Base-by-base conservation (phyloP, 2,797 vertebrate genomes). In the Lerista edwardsae region DNA sequence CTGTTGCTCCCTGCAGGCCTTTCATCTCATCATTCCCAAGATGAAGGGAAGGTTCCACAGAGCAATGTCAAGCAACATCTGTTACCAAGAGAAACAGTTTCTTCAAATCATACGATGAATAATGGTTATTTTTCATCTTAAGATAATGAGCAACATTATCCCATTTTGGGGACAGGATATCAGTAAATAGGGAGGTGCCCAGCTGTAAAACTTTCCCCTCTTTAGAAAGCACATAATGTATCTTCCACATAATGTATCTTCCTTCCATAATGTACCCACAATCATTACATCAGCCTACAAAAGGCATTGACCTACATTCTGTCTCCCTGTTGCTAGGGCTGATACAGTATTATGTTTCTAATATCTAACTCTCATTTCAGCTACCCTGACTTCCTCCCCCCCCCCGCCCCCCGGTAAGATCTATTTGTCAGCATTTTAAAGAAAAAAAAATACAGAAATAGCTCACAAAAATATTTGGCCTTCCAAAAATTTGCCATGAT, bases 321-420 rank as follows among this genome's bases (percentile, higher is more conserved):
- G 62, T 11, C 59, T 86, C 27, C 19, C 67, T 29, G 21, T 8
- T 31, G 62, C 80, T 36, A 88, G 19, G 67, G 81, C 72, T n/a
- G n/a, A n/a, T n/a, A n/a, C 47, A 0, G 11, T 8, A 59, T 74
- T 5, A 6, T 5, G 4, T 71, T 64, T 86, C 74, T 31, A 85
- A 88, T 47, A 85, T 69, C 80, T 78, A 76, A 80, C 75, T 80
- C 78, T 80, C 85, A 86, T 85, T 82, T 82, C 82, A 79, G 44
- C 83, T 84, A 89, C 75, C 82, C 87, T 87, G 68, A 27, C 23
- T 82, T 39, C 65, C 64, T 44, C 81, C 36, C 73, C n/a, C n/a
- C n/a, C n/a, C n/a, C n/a, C n/a, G n/a, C n/a, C n/a, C n/a, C n/a
- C n/a, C n/a, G n/a, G 65, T 65, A 75, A 82, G 41, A 21, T 27